Evolutionary conservation across 2,888 invertebrate species (phyloP).

Genomic region (Standfussiana lucernea): DNA sequence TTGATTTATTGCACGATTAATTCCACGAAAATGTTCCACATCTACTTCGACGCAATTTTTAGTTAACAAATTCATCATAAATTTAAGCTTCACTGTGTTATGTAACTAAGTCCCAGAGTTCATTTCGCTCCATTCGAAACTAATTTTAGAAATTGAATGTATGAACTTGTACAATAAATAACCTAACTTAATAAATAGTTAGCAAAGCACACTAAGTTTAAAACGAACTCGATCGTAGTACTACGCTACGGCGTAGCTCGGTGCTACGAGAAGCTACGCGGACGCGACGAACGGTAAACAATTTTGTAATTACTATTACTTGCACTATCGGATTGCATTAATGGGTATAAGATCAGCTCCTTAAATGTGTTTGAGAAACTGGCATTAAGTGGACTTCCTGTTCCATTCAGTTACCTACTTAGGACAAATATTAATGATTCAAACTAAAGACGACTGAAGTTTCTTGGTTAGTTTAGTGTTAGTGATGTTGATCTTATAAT

Average conservation of each 20-base stretch:
- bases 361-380: conserved; percentile 17
- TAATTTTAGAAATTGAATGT: conserved; percentile 65
- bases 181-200: conserved; percentile 64
- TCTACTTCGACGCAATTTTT: background rate
- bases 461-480: background rate
- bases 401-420: conserved; percentile 4
- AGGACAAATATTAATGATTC: background rate
- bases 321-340: conserved; percentile 13
- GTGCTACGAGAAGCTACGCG: conserved; percentile 44
- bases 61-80: conserved; percentile 36
- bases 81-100: conserved; percentile 15
- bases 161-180: conserved; percentile 64
- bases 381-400: background rate
- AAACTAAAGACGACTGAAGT: background rate
- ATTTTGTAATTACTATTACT: conserved; percentile 47
- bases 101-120: conserved; percentile 37
- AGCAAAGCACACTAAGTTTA: conserved; percentile 58
- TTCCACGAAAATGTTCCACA: conserved; percentile 8
- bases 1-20: conserved; percentile 1
- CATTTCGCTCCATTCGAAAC: conserved; percentile 45
- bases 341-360: conserved; percentile 3
- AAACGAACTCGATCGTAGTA: conserved; percentile 58
- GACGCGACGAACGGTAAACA: conserved; percentile 41
- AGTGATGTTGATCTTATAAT: background rate
- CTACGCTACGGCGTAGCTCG: conserved; percentile 57